Evolutionary conservation across 1,140 invertebrate genomes (phyloP).

Genomic region (Philopotamus ludificatus): DNA sequence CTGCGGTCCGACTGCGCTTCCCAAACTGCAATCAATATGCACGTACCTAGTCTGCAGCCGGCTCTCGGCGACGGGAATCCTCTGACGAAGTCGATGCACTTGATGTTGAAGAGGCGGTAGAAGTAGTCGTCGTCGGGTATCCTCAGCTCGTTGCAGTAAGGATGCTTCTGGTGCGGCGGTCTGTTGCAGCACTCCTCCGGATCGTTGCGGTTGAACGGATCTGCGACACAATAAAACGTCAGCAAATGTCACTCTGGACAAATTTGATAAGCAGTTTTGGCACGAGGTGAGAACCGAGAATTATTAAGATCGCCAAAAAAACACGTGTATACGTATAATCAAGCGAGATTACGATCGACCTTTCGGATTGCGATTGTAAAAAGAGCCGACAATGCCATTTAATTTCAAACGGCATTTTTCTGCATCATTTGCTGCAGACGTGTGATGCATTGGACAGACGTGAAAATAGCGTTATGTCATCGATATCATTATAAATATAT

Average conservation of each 20-base stretch:
- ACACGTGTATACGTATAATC: not conserved
- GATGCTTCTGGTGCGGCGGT: conserved; percentile 75
- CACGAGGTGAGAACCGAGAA: too few relatives aligned
- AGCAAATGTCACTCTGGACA: not conserved
- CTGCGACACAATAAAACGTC: conserved; percentile 49
- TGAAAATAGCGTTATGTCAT: too few relatives aligned
- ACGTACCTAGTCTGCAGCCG: conserved; percentile 74
- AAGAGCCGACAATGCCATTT: too few relatives aligned
- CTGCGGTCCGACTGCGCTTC: not conserved
- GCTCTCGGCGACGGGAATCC: conserved; percentile 80
- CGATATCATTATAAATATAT: too few relatives aligned
- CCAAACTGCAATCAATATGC: not conserved
- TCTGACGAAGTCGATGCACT: conserved; percentile 85
- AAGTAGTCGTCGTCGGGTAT: conserved; percentile 91
- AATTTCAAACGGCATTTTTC: too few relatives aligned
- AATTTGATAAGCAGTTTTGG: too few relatives aligned
- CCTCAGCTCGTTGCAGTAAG: conserved; percentile 87
- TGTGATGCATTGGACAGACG: too few relatives aligned
- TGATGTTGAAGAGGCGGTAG: conserved; percentile 79
- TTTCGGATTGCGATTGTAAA: too few relatives aligned
- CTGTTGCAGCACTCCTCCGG: conserved; percentile 85
- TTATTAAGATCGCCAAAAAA: too few relatives aligned
- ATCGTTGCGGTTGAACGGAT: conserved; percentile 80
- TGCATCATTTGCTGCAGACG: too few relatives aligned
- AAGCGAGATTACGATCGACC: too few relatives aligned